These are phyloP conservation scores for Sebastiscus albofasciatus DNA, from an alignment of 2,797 vertebrate species.

Conservation along the genomic window DNA sequence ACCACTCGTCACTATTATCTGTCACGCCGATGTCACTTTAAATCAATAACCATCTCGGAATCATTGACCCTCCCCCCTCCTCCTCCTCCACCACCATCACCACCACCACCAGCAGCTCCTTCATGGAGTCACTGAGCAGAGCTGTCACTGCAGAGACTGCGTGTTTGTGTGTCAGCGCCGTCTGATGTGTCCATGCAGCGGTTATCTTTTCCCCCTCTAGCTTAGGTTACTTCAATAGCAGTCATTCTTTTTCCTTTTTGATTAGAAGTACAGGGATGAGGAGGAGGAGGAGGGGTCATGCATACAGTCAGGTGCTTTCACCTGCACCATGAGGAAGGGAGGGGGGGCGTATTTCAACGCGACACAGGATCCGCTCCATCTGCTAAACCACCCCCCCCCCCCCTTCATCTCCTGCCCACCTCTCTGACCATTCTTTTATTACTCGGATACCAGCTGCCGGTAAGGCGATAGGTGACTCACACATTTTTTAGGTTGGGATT, in stretches of 20 bases:
- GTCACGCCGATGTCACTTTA: conserved; percentile 52
- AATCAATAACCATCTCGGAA: conserved; percentile 69
- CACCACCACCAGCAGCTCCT: neutral
- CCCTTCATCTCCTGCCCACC: conserved; percentile 44
- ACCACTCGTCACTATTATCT: conserved; percentile 43
- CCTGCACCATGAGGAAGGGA: conserved; percentile 25
- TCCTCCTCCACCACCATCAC: too few species aligned
- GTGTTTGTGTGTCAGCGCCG: neutral
- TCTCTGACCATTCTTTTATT: conserved; percentile 57
- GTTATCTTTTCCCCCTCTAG: conserved; percentile 36
- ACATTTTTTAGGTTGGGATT: conserved; percentile 27
- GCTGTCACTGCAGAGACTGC: conserved; percentile 12
- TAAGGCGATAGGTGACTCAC: conserved; percentile 70
- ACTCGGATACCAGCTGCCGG: conserved; percentile 72
- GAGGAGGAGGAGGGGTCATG: neutral
- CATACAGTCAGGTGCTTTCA: conserved; percentile 63
- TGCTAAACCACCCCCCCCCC: conserved; percentile 46
- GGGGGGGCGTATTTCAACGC: conserved; percentile 19
- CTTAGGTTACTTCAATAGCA: conserved; percentile 63
- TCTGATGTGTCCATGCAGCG: conserved; percentile 29
- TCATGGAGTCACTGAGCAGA: conserved; percentile 34
- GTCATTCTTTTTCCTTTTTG: conserved; percentile 59
- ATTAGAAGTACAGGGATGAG: conserved; percentile 38
- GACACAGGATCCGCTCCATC: conserved; percentile 69
- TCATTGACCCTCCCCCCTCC: conserved; percentile 22